Evolutionary conservation across 2,113 vertebrate species (phyloP), one percentile per base, ranked within the genome.

Genomic region (Leucopternis melanops): DNA sequence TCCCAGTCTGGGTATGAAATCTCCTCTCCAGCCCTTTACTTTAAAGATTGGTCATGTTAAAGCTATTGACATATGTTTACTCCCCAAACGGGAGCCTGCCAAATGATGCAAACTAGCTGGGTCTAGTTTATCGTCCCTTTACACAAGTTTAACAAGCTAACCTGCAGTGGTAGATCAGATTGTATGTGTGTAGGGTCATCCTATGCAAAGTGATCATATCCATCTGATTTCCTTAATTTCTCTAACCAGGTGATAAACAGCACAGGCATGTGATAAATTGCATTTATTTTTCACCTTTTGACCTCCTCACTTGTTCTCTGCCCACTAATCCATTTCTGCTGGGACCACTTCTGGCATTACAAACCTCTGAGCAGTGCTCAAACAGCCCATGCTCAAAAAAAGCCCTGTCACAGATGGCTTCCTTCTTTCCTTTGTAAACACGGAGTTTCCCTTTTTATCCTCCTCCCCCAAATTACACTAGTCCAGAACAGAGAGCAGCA

Each of bases 241-340:
- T 92, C 32, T 91, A 85, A 59, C 59, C 59, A 81, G 78, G 52
- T 87, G 90, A 95, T 94, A 94, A 95, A 94, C 65, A 90, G 50
- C 71, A 90, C 44, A 93, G 32, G 31, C 71, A 71, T 73, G 38
- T 73, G 65, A 97, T 81, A 92, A 86, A 93, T 71, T 93, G 77
- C 75, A 88, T 80, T 86, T 92, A 86, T 90, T 94, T 97, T 97
- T 94, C 83, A 81, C 83, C 86, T 94, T 95, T 95, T 86, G 75
- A 95, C 58, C 90, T 95, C 40, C 57, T 92, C 71, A 70, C 74
- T 96, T 95, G 54, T 88, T 92, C 58, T 96, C 79, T 97, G 84
- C 94, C 94, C 81, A 44, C 84, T 93, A 93, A 96, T 91, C 91
- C 69, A 54, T 88, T 95, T 97, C 96, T 93, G 38, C 83, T 67